Percentiles rank a stretch among this genome's conserved stretches.
Conservation (phyloP, 2,113 vertebrate species). For the Mesoclemmys tuberculata region DNA sequence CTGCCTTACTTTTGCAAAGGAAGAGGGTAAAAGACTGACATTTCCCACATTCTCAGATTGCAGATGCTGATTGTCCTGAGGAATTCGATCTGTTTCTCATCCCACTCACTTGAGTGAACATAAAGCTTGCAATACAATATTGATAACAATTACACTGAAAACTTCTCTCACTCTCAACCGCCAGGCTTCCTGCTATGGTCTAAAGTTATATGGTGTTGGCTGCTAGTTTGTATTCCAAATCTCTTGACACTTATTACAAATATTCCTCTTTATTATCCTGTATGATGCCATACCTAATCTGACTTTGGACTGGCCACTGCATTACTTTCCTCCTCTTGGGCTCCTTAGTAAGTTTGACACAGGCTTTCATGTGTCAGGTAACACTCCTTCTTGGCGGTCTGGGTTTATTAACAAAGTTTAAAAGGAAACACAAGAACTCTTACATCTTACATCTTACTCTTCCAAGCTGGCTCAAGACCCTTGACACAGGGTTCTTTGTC, state of each 20-base stretch:
- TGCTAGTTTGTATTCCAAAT: background rate
- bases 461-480: too few relatives aligned
- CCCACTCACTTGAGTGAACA: background rate
- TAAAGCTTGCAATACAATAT: background rate
- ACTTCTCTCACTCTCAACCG: background rate
- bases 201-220: background rate
- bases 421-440: too few relatives aligned
- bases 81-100: background rate
- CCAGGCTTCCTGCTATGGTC: background rate
- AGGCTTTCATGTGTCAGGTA: too few relatives aligned
- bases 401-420: too few relatives aligned
- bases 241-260: slow-evolving; percentile 2
- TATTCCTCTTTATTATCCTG: background rate
- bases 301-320: too few relatives aligned
- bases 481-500: too few relatives aligned
- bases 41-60: slow-evolving; percentile 18
- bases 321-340: too few relatives aligned
- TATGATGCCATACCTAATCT: background rate
- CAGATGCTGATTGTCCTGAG: background rate
- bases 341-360: too few relatives aligned
- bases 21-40: slow-evolving; percentile 15
- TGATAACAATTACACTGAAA: background rate
- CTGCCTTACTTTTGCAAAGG: slow-evolving; percentile 41
- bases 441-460: too few relatives aligned
- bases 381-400: too few relatives aligned